Evolutionary conservation across 2,113 vertebrate species (phyloP), one percentile per base, ranked within the genome.

Genomic region (Pristiophorus japonicus): DNA sequence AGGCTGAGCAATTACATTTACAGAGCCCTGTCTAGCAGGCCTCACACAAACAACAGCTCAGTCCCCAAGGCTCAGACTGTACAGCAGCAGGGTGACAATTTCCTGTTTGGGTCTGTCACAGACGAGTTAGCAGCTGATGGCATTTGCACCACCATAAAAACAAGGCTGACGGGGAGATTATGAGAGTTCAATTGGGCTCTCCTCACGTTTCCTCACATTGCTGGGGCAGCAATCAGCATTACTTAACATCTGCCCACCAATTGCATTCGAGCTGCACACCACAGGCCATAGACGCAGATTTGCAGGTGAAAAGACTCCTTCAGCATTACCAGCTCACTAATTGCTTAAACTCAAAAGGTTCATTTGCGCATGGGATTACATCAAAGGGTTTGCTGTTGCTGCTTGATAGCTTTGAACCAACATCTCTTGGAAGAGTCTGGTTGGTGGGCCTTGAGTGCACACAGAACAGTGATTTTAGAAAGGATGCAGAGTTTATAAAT

Each of bases 31-130:
- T 97, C 97, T 96, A 96, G 96, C 96, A 95, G 0, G 96, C 96
- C 96, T 96, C 96, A 42, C 42, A 96, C 96, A 96, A 95, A 96
- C 96, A 96, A 96, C 95, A 94, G 95, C 96, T 96, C 66, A 27
- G 4, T 20, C 65, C 42, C 66, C 42, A 51, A 96, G 96, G 96
- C 96, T 96, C 96, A 97, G 96, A 96, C 66, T 96, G 97, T 96
- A 93, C 97, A 94, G 27, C 97, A 45, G 6, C 96, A 96, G 97
- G 97, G 97, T 97, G 97, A 96, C 97, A 96, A 97, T 97, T 97
- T 97, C 97, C 97, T 97, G 97, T 97, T 97, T 97, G 96, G 96
- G 96, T 96, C 96, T 96, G 96, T 95, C 96, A 96, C 96, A 96
- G 96, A 30, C 96, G 85, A 96, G 96, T 96, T 96, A 96, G 96